A percentile compares a stretch with the other conserved stretches of the same genome.
phyloP scores from a whole-genome alignment of 2,113 vertebrate genomes.

The Ammodramus savannarum region DNA sequence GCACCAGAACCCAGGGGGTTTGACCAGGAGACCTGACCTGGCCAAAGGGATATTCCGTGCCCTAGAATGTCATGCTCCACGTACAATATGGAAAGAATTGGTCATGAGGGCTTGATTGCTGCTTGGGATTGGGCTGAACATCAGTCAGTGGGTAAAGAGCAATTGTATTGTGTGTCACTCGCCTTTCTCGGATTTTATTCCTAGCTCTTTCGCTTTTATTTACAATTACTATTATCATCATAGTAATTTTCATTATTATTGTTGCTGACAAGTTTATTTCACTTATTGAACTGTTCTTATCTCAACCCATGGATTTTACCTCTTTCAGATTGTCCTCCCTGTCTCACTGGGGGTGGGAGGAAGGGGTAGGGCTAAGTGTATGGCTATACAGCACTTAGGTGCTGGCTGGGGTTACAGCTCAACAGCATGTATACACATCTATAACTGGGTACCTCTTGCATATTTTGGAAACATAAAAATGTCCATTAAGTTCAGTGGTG shows the following conservation, averaged over 20 bases:
- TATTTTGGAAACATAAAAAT: background rate
- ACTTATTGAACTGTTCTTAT: background rate
- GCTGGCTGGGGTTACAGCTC: background rate
- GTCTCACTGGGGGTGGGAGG: background rate
- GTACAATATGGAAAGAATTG: background rate
- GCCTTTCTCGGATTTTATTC: background rate
- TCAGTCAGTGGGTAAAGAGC: background rate
- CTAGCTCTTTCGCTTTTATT: background rate
- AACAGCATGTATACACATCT: too few relatives aligned
- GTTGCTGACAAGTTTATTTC: background rate
- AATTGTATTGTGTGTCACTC: background rate
- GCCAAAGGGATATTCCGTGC: background rate
- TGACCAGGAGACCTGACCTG: background rate
- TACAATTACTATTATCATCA: background rate
- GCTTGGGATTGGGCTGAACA: background rate
- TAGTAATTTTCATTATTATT: background rate
- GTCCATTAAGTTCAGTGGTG: background rate
- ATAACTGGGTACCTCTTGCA: background rate
- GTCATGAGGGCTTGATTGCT: background rate
- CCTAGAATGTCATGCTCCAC: background rate
- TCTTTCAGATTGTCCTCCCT: background rate
- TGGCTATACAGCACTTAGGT: background rate
- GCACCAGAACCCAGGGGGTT: background rate
- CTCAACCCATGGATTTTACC: background rate
- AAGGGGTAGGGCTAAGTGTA: background rate